Base-by-base conservation (phyloP, 30 jellyfish, hydroid and myxozoan species). In the Pelagia noctiluca region DNA sequence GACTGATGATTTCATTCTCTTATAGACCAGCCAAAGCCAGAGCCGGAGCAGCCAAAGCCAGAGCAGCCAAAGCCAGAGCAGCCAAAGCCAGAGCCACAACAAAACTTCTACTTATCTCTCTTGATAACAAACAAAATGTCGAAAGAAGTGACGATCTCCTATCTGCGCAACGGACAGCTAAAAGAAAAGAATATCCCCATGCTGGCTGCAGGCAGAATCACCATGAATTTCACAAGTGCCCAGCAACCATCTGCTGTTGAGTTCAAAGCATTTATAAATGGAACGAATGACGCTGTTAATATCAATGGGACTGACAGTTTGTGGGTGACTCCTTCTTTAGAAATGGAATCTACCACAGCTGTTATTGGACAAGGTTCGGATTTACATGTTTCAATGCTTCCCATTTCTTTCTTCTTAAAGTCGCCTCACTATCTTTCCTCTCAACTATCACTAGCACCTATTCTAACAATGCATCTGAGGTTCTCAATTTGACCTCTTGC, bases 301-400 rank as follows among this genome's bases (percentile, higher is more conserved):
- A 12, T 85, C 1, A 75, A 85, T 66, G 95, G 89, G 23, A 78
- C 76, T 2, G 92, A 80, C 38, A 78, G 78, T 1, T 3, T 73
- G 34, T 46, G 36, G 35, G 82, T 74, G 2, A 62, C 87, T 2
- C 95, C 95, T 23, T 60, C 89, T 37, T 83, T 68, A 30, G 26
- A 29, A 11, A 47, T 64, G 21, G 25, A 36, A 3, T 54, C 86
- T 42, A 26, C 48, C 19, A 57, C 96, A 25, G 74, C 71, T 42
- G 61, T 38, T 19, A 35, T 83, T 42, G 76, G 75, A 57, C 2
- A 37, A 10, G 83, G 83, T 70, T 21, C 1, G 83, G 21, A 35
- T 70, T 36, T 47, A 2, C 0, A n/a, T n/a, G n/a, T n/a, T n/a
- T n/a, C n/a, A n/a, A n/a, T n/a, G n/a, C n/a, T n/a, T n/a, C n/a